Evolutionary conservation across 2,888 invertebrate genomes (phyloP).

Genomic region (Cerceris ruficornis): DNA sequence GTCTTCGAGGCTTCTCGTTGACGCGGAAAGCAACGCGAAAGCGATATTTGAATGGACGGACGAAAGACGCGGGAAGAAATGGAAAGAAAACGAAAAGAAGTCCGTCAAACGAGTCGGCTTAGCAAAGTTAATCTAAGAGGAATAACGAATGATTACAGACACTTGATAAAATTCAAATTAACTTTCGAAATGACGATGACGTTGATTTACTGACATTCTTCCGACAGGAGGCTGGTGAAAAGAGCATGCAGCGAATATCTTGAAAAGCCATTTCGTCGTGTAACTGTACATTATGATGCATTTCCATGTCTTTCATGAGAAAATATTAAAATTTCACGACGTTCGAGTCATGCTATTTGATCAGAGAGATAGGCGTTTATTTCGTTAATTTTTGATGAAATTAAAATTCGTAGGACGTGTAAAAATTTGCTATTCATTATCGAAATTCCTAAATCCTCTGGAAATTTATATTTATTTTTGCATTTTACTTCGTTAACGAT

Average conservation of each 20-base stretch:
- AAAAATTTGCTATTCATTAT: too few species aligned
- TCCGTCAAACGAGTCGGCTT: constrained; percentile 4
- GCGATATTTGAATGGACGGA: constrained; percentile 12
- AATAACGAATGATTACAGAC: neutral
- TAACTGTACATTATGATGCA: neutral
- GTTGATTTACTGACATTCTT: neutral
- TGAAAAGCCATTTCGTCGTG: neutral
- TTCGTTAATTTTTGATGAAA: too few species aligned
- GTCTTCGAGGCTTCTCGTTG: too few species aligned
- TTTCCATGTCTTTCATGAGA: too few species aligned
- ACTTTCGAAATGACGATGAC: neutral
- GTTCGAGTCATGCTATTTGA: neutral
- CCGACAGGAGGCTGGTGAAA: too few species aligned
- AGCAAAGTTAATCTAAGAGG: neutral
- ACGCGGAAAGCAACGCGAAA: too few species aligned
- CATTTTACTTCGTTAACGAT: too few species aligned
- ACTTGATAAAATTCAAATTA: neutral
- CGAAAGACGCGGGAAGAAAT: neutral
- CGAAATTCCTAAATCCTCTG: too few species aligned
- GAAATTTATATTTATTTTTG: too few species aligned
- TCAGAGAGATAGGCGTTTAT: too few species aligned
- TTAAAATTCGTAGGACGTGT: too few species aligned
- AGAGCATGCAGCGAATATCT: neutral
- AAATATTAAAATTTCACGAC: neutral
- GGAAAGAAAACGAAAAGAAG: neutral